Evolutionary conservation across 2,113 vertebrate species (phyloP), one percentile per base, ranked within the genome.

Genomic region (Ptilonorhynchus violaceus): DNA sequence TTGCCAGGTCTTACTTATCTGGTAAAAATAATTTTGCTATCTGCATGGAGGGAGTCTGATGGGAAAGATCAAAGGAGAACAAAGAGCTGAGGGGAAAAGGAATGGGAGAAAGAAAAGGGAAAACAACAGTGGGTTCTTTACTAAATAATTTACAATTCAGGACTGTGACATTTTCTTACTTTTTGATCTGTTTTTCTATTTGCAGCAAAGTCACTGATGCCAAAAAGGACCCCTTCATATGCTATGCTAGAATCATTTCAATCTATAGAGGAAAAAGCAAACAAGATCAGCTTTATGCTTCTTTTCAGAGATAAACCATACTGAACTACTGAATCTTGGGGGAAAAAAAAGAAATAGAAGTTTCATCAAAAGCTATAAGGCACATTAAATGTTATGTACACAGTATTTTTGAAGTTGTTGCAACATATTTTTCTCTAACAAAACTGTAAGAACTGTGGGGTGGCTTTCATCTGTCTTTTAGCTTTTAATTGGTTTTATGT

Each of bases 401-500:
- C 39, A 81, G 41, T 49, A 79, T 85, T 94, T 95, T 10, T 94
- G 42, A 87, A 91, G 52, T 49, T 84, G 66, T 82, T 93, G 69
- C 62, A 94, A 93, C 64, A 78, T 30, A 82, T 85, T 95, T 95
- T 86, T 49, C 37, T 63, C 73, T 91, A 52, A 70, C 62, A 69
- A 69, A 92, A 63, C 56, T 91, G 7, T 35, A 80, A 70, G 74
- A 75, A 81, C 64, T 85, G 84, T 89, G 62, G 49, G 77, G 86
- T 81, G 49, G 66, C 41, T 91, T 87, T 93, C 85, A 75, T 86
- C 60, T 93, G 68, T 49, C 52, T 92, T 88, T 84, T 64, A 75
- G 41, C n/a, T 64, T 96, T 93, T 89, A 91, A 91, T 84, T 84
- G 77, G 69, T n/a, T 96, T 96, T 93, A 94, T 92, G 89, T 87